These are phyloP conservation scores for Octodonta nipae DNA, from an alignment of 2,888 invertebrate genomes.

Conservation along the genomic window DNA sequence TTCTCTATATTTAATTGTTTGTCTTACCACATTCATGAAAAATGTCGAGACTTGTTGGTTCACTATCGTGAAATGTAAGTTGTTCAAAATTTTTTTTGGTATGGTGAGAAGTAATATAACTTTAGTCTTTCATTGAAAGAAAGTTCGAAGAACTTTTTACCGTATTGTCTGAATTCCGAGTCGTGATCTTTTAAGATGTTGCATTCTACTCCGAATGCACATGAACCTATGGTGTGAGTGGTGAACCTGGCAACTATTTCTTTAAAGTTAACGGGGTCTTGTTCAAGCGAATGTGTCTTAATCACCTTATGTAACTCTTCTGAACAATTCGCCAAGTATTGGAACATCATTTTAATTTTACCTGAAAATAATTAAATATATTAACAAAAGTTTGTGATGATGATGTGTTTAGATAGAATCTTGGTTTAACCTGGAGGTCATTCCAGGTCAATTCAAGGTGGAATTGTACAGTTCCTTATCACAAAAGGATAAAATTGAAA, in stretches of 20 bases:
- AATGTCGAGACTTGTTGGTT: slow-evolving; percentile 3
- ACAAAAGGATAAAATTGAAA: no score
- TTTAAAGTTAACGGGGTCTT: slow-evolving; percentile 18
- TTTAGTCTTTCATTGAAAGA: background rate
- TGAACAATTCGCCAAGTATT: slow-evolving; percentile 41
- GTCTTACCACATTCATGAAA: slow-evolving; percentile 4
- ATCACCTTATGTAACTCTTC: slow-evolving; percentile 37
- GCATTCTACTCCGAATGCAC: slow-evolving; percentile 44
- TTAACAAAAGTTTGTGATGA: no score
- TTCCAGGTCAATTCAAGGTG: no score
- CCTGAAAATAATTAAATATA: no score
- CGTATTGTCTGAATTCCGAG: slow-evolving; percentile 33
- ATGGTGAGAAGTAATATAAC: background rate
- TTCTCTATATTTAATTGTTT: slow-evolving; percentile 36
- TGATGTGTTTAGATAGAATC: no score
- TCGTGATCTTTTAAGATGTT: slow-evolving; percentile 39
- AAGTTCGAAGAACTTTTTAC: slow-evolving; percentile 27
- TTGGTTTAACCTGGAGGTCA: no score
- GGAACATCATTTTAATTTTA: slow-evolving; percentile 50
- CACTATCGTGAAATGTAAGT: background rate
- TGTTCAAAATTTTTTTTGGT: background rate
- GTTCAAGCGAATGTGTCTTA: slow-evolving; percentile 20
- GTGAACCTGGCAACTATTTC: slow-evolving; percentile 41
- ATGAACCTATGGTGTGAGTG: slow-evolving; percentile 43
- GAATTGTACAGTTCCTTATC: no score